phyloP scores from a whole-genome alignment of 2,797 vertebrate genomes.

The Ptychadena robeensis region DNA sequence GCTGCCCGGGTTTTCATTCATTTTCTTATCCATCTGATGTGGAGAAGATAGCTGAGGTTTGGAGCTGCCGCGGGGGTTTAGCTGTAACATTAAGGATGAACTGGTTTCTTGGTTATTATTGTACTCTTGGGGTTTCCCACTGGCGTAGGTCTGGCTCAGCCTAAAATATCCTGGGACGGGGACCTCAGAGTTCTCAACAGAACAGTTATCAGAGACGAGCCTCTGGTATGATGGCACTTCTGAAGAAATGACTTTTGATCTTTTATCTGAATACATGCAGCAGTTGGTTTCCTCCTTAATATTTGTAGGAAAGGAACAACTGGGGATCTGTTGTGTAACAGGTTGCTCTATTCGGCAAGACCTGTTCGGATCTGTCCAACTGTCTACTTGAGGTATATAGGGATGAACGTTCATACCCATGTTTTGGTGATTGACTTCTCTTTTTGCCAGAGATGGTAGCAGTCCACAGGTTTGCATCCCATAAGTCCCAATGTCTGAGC shows the following conservation, averaged over 20 bases:
- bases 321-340: constrained; percentile 91
- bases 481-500: constrained; percentile 97
- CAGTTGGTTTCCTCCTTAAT: constrained; percentile 99
- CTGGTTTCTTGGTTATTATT: constrained; percentile 87
- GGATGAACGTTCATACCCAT: constrained; percentile 97
- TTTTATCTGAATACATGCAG: constrained; percentile 99
- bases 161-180: constrained; percentile 98
- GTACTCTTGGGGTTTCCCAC: constrained; percentile 93
- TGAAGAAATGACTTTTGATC: constrained; percentile 89
- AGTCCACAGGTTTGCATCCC: constrained; percentile 99
- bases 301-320: constrained; percentile 94
- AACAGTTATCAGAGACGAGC: constrained; percentile 87
- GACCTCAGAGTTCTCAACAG: constrained; percentile 93
- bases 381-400: constrained; percentile 98
- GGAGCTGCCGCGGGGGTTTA: constrained; percentile 87
- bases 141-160: constrained; percentile 96
- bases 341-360: constrained; percentile 94
- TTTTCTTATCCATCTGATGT: constrained; percentile 88
- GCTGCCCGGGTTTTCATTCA: constrained; percentile 79
- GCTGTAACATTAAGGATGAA: constrained; percentile 91
- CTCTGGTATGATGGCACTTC: constrained; percentile 90
- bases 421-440: constrained; percentile 96
- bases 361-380: constrained; percentile 94
- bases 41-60: constrained; percentile 88
- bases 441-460: constrained; percentile 97